Evolutionary conservation across 2,888 invertebrate species (phyloP).

Genomic region (Amblyjoppa proteus): DNA sequence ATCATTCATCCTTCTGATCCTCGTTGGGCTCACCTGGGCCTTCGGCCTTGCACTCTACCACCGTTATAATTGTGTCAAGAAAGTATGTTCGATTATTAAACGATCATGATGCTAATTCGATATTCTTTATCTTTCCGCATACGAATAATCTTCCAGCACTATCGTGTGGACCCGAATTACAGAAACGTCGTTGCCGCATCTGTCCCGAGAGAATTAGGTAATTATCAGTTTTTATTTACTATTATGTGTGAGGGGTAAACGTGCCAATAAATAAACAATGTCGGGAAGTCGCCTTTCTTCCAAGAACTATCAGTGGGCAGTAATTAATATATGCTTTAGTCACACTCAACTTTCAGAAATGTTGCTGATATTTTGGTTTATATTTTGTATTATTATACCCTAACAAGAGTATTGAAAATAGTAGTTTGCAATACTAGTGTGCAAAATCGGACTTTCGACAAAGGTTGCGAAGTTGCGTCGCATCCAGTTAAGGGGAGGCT

Average conservation of each 20-base stretch:
- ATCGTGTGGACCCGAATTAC: background rate
- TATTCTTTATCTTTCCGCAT: constrained; percentile 21
- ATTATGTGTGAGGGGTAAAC: background rate
- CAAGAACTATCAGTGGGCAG: background rate
- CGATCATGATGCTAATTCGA: constrained; percentile 19
- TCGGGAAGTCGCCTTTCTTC: background rate
- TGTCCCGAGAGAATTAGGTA: constrained; percentile 43
- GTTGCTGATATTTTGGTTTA: too few species aligned
- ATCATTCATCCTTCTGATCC: constrained; percentile 77
- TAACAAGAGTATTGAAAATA: too few species aligned
- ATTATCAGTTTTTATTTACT: background rate
- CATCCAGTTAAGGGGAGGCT: too few species aligned
- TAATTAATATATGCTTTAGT: background rate
- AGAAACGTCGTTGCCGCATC: constrained; percentile 2
- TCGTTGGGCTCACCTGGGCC: constrained; percentile 72
- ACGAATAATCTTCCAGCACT: background rate
- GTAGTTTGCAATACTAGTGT: too few species aligned
- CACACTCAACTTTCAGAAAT: background rate
- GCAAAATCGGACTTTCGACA: too few species aligned
- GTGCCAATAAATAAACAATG: constrained; percentile 4
- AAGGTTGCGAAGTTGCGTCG: too few species aligned
- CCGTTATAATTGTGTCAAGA: constrained; percentile 59
- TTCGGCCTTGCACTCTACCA: constrained; percentile 70
- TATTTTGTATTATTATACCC: too few species aligned
- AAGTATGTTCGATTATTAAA: constrained; percentile 65